These are phyloP conservation scores for Dolichotis patagonum DNA, from an alignment of 2,113 vertebrate genomes.

Conservation along the genomic window DNA sequence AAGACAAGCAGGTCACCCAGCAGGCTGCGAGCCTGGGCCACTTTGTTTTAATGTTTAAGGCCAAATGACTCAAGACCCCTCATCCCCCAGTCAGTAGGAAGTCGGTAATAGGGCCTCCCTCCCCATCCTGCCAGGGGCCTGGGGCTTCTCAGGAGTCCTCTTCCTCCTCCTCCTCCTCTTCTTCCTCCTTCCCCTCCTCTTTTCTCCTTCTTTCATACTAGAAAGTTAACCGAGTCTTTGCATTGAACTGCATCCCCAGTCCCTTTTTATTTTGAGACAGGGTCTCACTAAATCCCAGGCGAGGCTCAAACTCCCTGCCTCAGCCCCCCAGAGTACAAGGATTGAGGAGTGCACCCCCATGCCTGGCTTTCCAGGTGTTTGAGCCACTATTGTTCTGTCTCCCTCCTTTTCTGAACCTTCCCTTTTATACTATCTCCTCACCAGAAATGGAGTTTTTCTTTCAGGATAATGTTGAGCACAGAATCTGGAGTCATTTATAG, in stretches of 20 bases:
- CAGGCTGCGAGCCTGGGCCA: background rate
- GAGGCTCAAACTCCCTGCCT: background rate
- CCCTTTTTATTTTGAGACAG: background rate
- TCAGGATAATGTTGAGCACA: background rate
- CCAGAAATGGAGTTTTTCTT: background rate
- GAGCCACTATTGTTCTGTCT: background rate
- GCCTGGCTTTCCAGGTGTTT: background rate
- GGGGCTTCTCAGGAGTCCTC: background rate
- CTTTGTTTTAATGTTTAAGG: constrained; percentile 11
- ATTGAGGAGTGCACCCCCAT: background rate
- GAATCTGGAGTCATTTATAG: background rate
- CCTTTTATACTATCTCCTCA: background rate
- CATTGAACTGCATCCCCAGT: background rate
- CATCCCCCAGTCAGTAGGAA: background rate
- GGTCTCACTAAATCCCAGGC: background rate
- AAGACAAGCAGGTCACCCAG: background rate
- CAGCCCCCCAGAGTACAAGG: background rate
- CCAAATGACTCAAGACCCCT: background rate
- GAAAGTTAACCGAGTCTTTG: background rate
- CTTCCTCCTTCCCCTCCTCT: background rate
- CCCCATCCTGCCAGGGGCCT: background rate
- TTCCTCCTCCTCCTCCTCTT: background rate
- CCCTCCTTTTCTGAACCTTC: background rate
- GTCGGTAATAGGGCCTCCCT: background rate
- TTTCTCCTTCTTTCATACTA: background rate